Evolutionary conservation across 1,140 invertebrate genomes (phyloP), one percentile per base, ranked within the genome.

Genomic region (Globodera rostochiensis): DNA sequence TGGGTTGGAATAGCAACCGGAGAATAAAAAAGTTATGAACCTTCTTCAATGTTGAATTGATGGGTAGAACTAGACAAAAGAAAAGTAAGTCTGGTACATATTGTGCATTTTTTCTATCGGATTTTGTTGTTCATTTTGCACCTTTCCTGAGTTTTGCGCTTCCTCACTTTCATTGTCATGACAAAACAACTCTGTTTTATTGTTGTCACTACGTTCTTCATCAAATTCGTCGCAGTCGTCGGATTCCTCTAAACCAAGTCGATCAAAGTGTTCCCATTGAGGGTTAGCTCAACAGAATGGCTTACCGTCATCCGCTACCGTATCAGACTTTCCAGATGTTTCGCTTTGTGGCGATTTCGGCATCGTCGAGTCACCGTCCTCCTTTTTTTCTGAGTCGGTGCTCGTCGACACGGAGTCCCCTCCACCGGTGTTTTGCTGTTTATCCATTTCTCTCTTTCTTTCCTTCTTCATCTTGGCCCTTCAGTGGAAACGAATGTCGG

Each of bases 11-110:
- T 36, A 0, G 2, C 36, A 36, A 36, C 3, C 36, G 36, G 3
- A 36, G 36, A 36, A 36, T 36, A 36, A 36, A 36, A 36, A 36
- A 36, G 36, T 36, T 36, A 36, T 36, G 36, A 36, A 1, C 36
- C 36, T 36, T 36, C 2, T 36, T 36, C 36, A 36, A 36, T 36
- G 36, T 36, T 36, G 36, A 36, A 36, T 36, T 36, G 36, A 36
- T 36, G 36, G 36, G 36, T 36, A 36, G 2, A 36, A 49, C 47
- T 84, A 85, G 25, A 60, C 75, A 36, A 85, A 74, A 85, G 53
- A 19, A 80, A 84, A 85, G 60, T 80, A 84, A 21, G 81, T 85
- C 21, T 84, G 66, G 3, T 83, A 82, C 83, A 84, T 84, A 69
- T 79, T 57, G 80, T 84, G 84, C 4, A 84, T 49, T 36, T 85